Conservation (phyloP, 2,113 vertebrate species). For the Mesoclemmys tuberculata region DNA sequence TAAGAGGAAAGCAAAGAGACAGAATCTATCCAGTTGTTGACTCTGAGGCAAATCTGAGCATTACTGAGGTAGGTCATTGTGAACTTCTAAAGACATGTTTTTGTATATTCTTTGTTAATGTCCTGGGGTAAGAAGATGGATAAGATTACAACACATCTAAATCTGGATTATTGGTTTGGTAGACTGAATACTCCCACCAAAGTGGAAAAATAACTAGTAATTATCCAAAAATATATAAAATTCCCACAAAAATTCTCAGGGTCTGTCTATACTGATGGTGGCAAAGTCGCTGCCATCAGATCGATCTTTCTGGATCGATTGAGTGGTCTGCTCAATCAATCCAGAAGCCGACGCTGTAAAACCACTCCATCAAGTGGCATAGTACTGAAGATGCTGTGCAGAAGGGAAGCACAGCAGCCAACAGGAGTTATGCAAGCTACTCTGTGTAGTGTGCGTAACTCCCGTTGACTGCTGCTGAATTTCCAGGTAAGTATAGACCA, state of each 20-base stretch:
- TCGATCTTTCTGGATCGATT: too few relatives aligned
- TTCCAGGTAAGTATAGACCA: too few relatives aligned
- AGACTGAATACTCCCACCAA: background rate
- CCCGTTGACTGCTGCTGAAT: too few relatives aligned
- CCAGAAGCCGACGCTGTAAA: too few relatives aligned
- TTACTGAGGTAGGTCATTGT: background rate
- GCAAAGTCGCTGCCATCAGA: too few relatives aligned
- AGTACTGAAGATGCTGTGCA: too few relatives aligned
- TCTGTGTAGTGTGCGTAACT: too few relatives aligned
- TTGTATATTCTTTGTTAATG: background rate
- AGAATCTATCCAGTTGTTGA: background rate
- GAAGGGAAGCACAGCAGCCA: too few relatives aligned
- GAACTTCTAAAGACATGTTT: background rate
- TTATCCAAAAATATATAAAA: background rate
- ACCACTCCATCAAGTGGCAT: too few relatives aligned
- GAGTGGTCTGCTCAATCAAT: too few relatives aligned
- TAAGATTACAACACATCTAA: background rate
- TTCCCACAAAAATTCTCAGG: background rate
- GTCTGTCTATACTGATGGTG: too few relatives aligned
- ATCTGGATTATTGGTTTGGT: background rate
- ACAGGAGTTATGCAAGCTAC: too few relatives aligned
- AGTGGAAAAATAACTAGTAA: background rate
- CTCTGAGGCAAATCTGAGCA: background rate
- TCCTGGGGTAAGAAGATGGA: background rate
- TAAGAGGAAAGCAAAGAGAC: background rate